Conservation (phyloP, 1,140 invertebrate species). For the Diachasma alloeum region DNA sequence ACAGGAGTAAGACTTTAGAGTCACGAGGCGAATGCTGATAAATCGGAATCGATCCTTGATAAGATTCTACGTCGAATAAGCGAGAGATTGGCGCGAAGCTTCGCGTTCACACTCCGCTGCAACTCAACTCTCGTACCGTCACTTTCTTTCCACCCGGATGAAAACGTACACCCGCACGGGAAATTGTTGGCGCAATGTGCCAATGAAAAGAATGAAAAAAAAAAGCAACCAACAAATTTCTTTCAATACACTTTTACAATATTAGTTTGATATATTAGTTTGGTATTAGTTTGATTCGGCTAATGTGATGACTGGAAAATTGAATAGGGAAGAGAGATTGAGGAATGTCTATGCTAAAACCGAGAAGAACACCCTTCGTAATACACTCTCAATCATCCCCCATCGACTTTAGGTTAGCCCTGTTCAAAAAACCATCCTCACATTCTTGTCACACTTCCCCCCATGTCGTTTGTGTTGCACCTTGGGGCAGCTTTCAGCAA, state of each 20-base stretch:
- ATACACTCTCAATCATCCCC: slow-evolving; percentile 6
- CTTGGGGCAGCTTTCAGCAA: slow-evolving; percentile 41
- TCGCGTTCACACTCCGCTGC: slow-evolving; percentile 22
- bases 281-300: too few relatives aligned
- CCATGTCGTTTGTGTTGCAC: neutral
- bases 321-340: neutral
- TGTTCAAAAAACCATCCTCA: neutral
- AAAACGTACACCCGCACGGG: neutral
- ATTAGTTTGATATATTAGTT: too few relatives aligned
- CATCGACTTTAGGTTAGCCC: neutral
- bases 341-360: neutral
- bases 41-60: slow-evolving; percentile 36
- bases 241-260: neutral
- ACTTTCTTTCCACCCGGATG: slow-evolving; percentile 24
- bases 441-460: neutral
- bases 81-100: slow-evolving; percentile 10
- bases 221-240: neutral
- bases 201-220: neutral
- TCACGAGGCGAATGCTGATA: slow-evolving; percentile 21
- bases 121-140: slow-evolving; percentile 24
- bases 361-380: neutral
- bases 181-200: slow-evolving; percentile 9
- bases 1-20: neutral
- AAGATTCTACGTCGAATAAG: slow-evolving; percentile 23
- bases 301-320: neutral